Percentiles rank a stretch among this genome's conserved stretches.
Evolutionary conservation across 2,113 vertebrate genomes (phyloP).

Genomic region (Macrotus californicus): DNA sequence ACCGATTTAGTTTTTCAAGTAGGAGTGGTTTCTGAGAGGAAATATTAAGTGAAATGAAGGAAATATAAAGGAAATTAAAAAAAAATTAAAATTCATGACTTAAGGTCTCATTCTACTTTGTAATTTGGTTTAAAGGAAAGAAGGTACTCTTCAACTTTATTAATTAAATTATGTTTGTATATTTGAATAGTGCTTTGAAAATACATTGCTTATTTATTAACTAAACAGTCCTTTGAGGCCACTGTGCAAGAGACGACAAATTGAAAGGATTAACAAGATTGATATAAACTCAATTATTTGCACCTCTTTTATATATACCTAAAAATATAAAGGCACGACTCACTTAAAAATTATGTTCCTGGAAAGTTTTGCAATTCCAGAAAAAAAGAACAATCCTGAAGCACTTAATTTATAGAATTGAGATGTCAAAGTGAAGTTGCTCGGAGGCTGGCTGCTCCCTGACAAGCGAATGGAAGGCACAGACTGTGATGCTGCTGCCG

Average conservation of each 20-base stretch:
- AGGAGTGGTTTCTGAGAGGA: background rate
- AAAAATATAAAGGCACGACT: background rate
- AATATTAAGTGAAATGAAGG: background rate
- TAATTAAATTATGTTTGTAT: slow-evolving; percentile 15
- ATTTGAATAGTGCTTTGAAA: slow-evolving; percentile 16
- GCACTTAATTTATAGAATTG: background rate
- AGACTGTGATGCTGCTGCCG: background rate
- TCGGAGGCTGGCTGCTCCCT: background rate
- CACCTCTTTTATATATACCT: background rate
- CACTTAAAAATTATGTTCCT: background rate
- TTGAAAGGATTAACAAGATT: background rate
- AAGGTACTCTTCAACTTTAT: background rate
- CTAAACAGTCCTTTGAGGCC: background rate
- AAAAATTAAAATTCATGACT: background rate
- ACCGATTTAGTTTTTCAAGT: background rate
- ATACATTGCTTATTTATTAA: background rate
- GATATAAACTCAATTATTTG: background rate
- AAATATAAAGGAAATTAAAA: slow-evolving; percentile 4
- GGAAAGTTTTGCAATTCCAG: background rate
- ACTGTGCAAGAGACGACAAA: background rate
- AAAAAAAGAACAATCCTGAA: background rate
- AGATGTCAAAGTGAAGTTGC: background rate
- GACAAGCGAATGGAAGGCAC: background rate
- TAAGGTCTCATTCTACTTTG: background rate
- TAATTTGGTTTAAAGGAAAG: slow-evolving; percentile 48